Percentiles rank a stretch among this genome's conserved stretches.
Conservation (phyloP, 2,113 vertebrate genomes). For the Notarius lentiginosus region DNA sequence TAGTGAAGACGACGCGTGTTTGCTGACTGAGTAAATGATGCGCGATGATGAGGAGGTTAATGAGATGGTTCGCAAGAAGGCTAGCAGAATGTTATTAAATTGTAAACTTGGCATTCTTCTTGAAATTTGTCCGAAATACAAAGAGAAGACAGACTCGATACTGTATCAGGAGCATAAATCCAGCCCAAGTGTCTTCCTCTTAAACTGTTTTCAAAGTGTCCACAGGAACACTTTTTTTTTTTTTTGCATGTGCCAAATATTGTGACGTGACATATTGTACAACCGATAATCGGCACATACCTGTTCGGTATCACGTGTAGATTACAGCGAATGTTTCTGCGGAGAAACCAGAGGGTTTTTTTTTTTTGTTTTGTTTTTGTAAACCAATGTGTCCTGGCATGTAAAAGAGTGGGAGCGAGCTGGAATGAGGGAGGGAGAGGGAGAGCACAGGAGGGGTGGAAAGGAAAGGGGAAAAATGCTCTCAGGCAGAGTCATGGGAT, state of each 20-base stretch:
- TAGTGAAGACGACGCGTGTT: too few species aligned
- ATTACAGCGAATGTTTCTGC: not conserved
- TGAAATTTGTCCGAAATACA: not conserved
- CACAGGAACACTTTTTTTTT: not conserved
- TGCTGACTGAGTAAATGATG: not conserved
- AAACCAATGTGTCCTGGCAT: constrained; percentile 70
- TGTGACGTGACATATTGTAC: not conserved
- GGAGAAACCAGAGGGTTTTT: constrained; percentile 22
- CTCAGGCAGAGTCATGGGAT: constrained; percentile 66
- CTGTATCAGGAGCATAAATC: not conserved
- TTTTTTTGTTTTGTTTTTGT: constrained; percentile 26
- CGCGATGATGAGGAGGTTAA: too few species aligned
- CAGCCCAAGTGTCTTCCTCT: not conserved
- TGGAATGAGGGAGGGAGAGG: not conserved
- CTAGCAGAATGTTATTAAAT: not conserved
- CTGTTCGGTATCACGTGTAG: not conserved
- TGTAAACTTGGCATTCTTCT: not conserved
- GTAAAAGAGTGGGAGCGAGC: constrained; percentile 64
- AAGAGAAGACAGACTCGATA: not conserved
- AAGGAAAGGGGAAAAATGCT: constrained; percentile 62
- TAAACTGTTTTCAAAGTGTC: not conserved
- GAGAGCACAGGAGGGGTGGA: constrained; percentile 27
- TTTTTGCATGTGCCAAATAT: not conserved
- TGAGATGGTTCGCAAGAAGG: not conserved
- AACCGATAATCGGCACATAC: not conserved